Conservation (phyloP, 2,113 vertebrate species). For the Telmatochromis brichardi region DNA sequence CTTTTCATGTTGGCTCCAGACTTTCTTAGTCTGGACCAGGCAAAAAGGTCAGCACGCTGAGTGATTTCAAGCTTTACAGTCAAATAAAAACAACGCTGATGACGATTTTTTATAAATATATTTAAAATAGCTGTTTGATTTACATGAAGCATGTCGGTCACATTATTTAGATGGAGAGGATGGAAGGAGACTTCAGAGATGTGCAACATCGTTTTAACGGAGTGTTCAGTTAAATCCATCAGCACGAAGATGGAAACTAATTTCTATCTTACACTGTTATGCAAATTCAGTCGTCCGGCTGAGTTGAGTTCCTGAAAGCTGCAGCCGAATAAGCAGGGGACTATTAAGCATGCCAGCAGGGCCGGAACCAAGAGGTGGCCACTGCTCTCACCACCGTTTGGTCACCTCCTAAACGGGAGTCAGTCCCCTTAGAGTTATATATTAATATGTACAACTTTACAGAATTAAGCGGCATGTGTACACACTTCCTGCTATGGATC, state of each 20-base stretch:
- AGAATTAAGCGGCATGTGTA: neutral
- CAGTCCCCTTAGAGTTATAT: neutral
- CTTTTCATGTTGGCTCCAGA: neutral
- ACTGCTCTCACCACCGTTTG: neutral
- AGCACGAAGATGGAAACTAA: neutral
- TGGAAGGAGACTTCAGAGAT: neutral
- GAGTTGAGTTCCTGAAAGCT: neutral
- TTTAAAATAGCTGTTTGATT: neutral
- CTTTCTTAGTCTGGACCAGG: neutral
- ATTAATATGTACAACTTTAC: neutral
- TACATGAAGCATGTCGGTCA: neutral
- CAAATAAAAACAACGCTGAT: neutral
- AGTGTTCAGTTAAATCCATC: neutral
- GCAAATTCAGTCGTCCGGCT: neutral
- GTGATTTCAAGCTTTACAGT: neutral
- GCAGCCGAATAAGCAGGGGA: neutral
- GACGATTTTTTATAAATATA: neutral
- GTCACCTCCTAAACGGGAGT: fast-evolving
- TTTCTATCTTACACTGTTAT: neutral
- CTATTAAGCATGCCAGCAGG: neutral
- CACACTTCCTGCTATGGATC: neutral
- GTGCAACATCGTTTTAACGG: neutral
- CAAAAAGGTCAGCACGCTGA: neutral
- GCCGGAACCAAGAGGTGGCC: neutral
- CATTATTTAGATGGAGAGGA: neutral